Base-by-base conservation (phyloP, 2,113 vertebrate genomes). In the Myotis lucifugus region DNA sequence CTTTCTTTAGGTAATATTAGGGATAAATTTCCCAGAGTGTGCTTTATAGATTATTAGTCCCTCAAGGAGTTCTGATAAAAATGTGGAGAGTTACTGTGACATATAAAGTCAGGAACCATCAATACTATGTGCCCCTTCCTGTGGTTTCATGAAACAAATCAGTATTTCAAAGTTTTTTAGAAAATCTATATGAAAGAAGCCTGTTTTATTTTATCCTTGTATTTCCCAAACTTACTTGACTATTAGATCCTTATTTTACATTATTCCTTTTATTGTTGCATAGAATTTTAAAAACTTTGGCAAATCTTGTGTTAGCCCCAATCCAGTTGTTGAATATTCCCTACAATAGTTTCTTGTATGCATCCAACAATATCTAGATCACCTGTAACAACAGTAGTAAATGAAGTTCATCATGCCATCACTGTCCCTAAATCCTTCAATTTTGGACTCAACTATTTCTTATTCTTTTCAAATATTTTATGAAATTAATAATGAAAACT, bases 391-490 rank as follows among this genome's bases (percentile, higher is more conserved):
- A 37, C 14, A 46, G 21, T 32, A 27, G 34, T 76, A 32, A 92
- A 12, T 94, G 76, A 76, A 76, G 21, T 17, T 21, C 52, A 42
- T 67, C 0, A 2, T 74, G 46, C 25, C 74, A 56, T 52, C 73
- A 52, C 14, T 79, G 32, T 79, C 46, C 13, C 23, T 61, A 78
- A 66, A 40, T 91, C 25, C 61, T 89, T 93, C 13, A 46, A 8
- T n/a, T 82, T 48, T 4, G 2, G 17, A 64, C 84, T 40, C 5
- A 86, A 34, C 25, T 12, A n/a, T 67, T 77, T 40, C 67, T 90
- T 59, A 67, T 92, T 73, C 54, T 90, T 69, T 90, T 29, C 37
- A 90, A 90, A 61, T 83, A 88, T 46, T 76, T 83, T 3, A 59
- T 82, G 5, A 83, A 66, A n/a, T 73, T 48, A 85, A 27, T 54